Base-by-base conservation (phyloP, 2,113 vertebrate genomes). In the Rattus norvegicus region DNA sequence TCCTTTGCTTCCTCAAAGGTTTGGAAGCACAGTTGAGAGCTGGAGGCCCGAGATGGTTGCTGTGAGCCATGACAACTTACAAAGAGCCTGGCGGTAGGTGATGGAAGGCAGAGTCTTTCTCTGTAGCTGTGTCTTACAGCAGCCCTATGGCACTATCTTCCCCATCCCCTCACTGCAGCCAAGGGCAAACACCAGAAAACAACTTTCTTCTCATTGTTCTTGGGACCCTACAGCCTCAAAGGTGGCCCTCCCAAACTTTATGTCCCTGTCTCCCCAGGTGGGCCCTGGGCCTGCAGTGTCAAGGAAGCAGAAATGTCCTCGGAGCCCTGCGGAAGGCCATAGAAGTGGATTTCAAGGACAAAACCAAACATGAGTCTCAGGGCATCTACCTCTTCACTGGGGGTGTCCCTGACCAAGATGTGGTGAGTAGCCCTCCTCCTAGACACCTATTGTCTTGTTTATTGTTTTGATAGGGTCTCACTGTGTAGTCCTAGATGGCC, bases 371-470 rank as follows among this genome's bases (percentile, higher is more conserved):
- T 10, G 93, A 96, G 26, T 98, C 98, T 0, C 98, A 98, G 73
- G 99, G 99, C 43, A 94, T 99, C 80, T 99, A 99, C 95, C 97
- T 99, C 63, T 97, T 99, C 94, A 99, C 99, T 0, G 99, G 98
- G 47, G 99, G 99, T 87, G 77, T 99, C 80, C 98, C 99, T 12
- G 99, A 99, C 97, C 99, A 99, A 97, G 98, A 99, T 47, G 91
- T 96, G 97, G 99, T 99, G 75, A 76, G 98, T 98, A 36, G 81
- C 24, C 52, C 59, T 1, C 0, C 0, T 56, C 49, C 73, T 12
- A 59, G 10, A 33, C 24, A n/a, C 12, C 67, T 4, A 0, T 61
- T n/a, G 6, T 12, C 20, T 67, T 69, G 43, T 3, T 1, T 0
- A 20, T 77, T 14, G 9, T 30, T 5, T 4, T 47, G 81, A 84